Evolutionary conservation across 2,888 invertebrate species (phyloP), one percentile per base, ranked within the genome.

Genomic region (Pasiphila rectangulata): DNA sequence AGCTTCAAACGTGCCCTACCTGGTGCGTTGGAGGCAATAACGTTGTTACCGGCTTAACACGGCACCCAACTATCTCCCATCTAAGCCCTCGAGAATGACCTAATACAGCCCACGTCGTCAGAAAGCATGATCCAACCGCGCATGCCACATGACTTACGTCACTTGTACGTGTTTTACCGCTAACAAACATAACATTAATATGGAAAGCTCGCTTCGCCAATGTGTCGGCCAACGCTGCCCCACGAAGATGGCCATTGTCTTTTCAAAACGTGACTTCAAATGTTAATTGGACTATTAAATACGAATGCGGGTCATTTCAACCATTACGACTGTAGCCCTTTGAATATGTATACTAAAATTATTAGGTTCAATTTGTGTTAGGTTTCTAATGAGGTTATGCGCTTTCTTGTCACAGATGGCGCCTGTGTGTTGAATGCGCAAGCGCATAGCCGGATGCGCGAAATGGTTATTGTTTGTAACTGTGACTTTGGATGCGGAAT

Each of bases 281-380:
- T 85, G 84, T 86, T 88, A 87, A 88, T 88, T 88, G 86, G 78
- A 75, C 83, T 75, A 88, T 87, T 88, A 88, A 88, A 87, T 64
- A 76, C 78, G 80, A 88, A 88, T 88, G 84, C 88, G 85, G 88
- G 88, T 88, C 88, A 88, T 86, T 86, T 81, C 72, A 67, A 72
- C 81, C 87, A 86, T 88, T 86, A 86, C 84, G 61, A 63, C 65
- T 64, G 74, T 63, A 79, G 83, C 83, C 84, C 83, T 83, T 88
- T 88, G 88, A 88, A 88, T 88, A 87, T 87, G 86, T 88, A 87
- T 85, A 87, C 75, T 83, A 86, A 86, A 79, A 87, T 87, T 88
- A 88, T 86, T 87, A 83, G 83, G 70, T 72, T 83, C 84, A 85
- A 84, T 87, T 86, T 82, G 79, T 80, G 83, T 79, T 78, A 79